These are phyloP conservation scores for Nannoperca obscura DNA, from an alignment of 2,797 vertebrate species.

Conservation along the genomic window DNA sequence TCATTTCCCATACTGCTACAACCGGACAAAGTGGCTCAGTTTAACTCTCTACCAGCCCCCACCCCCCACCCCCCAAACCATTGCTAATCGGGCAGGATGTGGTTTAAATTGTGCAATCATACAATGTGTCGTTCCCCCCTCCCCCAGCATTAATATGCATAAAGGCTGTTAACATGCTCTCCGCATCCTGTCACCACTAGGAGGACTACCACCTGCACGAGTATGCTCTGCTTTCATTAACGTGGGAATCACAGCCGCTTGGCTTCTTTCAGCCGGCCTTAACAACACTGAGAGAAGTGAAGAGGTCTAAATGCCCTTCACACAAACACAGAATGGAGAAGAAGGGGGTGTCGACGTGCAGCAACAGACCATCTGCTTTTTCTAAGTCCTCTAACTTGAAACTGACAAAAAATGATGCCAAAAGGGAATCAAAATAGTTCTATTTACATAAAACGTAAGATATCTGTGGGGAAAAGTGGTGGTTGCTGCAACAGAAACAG, in stretches of 20 bases:
- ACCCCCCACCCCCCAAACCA: not conserved
- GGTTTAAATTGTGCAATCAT: slow-evolving; percentile 66
- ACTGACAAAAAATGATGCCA: slow-evolving; percentile 38
- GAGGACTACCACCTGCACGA: slow-evolving; percentile 74
- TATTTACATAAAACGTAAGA: slow-evolving; percentile 42
- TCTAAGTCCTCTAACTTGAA: slow-evolving; percentile 42
- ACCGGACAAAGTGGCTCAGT: slow-evolving; percentile 29
- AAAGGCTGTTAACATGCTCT: slow-evolving; percentile 49
- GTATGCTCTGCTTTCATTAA: slow-evolving; percentile 56
- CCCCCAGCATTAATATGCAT: slow-evolving; percentile 54
- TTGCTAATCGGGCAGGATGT: slow-evolving; percentile 55
- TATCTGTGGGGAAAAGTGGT: not conserved
- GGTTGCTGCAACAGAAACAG: slow-evolving; percentile 35
- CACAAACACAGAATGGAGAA: slow-evolving; percentile 62
- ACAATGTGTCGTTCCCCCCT: slow-evolving; percentile 53
- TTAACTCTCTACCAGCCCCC: no score
- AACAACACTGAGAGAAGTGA: slow-evolving; percentile 13
- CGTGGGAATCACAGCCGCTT: slow-evolving; percentile 53
- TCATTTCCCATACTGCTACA: slow-evolving; percentile 50
- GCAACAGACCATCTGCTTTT: slow-evolving; percentile 56
- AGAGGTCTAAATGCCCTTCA: slow-evolving; percentile 43
- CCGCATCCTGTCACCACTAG: slow-evolving; percentile 73
- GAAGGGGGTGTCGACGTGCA: slow-evolving; percentile 15
- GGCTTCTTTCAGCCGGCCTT: slow-evolving; percentile 38
- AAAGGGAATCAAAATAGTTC: slow-evolving; percentile 29